Percentiles rank a stretch among this genome's conserved stretches.
These are phyloP conservation scores for Bombyx huttoni DNA, from an alignment of 2,888 invertebrate species.

Conservation along the genomic window DNA sequence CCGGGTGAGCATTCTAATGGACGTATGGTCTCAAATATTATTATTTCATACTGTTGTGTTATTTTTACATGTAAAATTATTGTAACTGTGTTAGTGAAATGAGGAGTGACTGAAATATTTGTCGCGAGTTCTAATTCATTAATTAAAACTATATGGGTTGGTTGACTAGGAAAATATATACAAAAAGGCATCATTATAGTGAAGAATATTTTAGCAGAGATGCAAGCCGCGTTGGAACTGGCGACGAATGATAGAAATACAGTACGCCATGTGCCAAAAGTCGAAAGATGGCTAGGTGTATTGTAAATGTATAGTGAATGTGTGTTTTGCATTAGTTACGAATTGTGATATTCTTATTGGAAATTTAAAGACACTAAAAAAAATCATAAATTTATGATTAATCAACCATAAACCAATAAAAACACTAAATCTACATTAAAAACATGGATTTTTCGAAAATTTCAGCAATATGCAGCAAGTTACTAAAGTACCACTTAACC, in stretches of 20 bases:
- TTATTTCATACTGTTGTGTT: slow-evolving; percentile 38
- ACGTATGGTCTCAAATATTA: slow-evolving; percentile 65
- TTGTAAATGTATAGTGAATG: neutral
- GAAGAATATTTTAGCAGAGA: no score
- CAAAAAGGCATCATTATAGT: no score
- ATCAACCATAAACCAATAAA: neutral
- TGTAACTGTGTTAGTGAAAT: slow-evolving; percentile 31
- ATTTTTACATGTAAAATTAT: slow-evolving; percentile 25
- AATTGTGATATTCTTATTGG: slow-evolving; percentile 33
- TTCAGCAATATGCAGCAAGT: neutral
- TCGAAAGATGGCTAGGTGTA: neutral
- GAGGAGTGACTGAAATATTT: slow-evolving; percentile 47
- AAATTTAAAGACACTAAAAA: neutral
- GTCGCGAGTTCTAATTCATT: neutral
- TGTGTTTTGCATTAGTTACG: neutral
- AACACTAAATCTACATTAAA: neutral
- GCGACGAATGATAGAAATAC: slow-evolving; percentile 30
- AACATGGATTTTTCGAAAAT: neutral
- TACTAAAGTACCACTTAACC: neutral
- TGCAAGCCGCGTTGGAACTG: slow-evolving; percentile 33
- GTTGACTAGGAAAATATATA: no score
- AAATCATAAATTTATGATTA: neutral
- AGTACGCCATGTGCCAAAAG: slow-evolving; percentile 48
- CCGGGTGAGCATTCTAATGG: slow-evolving; percentile 41
- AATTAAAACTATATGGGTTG: no score